Evolutionary conservation across 2,113 vertebrate genomes (phyloP), one percentile per base, ranked within the genome.

Genomic region (Alligator mississippiensis): DNA sequence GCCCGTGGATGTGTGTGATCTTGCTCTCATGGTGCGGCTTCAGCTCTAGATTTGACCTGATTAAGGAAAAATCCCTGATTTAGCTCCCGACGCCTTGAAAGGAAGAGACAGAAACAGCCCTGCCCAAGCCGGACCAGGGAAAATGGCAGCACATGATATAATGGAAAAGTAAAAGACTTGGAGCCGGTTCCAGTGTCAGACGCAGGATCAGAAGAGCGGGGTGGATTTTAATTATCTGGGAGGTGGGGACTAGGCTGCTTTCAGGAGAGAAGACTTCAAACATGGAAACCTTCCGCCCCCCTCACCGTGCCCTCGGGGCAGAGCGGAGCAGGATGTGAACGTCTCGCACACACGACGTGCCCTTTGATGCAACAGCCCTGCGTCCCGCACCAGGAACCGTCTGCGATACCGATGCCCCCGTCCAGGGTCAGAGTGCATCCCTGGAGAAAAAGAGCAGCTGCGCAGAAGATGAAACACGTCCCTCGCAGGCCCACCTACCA

Each of bases 11-110:
- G 80, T 1, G 34, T 4, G 74, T 7, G 7, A 30, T 70, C 17
- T 55, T 89, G 81, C 90, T 94, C 87, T 86, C 90, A 79, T 11
- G 5, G 70, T 60, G 75, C 90, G 84, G 80, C 47, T 95, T 95
- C 90, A 85, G 91, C 80, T 86, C 88, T 92, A 64, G 84, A 68
- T 88, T 89, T 90, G 82, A 95, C 80, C 82, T 1, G 55, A 77
- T 85, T 80, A 93, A 77, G 87, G 63, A 91, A 92, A 77, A 83
- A 75, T 17, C 1, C 79, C 74, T 94, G 58, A 3, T 94, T 85
- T 92, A 64, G 70, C 83, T 89, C 72, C 64, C 24, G 68, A 47
- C 68, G 74, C 91, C 91, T 93, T 87, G 77, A 74, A 91, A 77
- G 63, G 58, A 85, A 77, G 64, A 85, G 79, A 58, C 74, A 13